Evolutionary conservation across 2,888 invertebrate species (phyloP), one percentile per base, ranked within the genome.

Genomic region (Leptodirus hochenwartii): DNA sequence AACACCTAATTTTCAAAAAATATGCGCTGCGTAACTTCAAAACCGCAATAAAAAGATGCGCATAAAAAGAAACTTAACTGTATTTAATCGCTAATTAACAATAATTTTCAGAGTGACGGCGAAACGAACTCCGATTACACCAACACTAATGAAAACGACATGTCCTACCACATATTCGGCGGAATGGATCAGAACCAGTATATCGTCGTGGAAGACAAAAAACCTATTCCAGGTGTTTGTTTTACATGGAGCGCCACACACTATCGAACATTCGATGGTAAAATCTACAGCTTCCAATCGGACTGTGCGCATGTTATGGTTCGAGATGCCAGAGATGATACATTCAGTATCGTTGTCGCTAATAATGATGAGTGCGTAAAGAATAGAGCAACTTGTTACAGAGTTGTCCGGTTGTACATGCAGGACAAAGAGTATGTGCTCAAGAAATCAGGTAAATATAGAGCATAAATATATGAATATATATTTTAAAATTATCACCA

Each of bases 201-300:
- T 26, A 17, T 5, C 12, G 9, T 28, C 6, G 37, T 51, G 8
- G 43, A 50, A 31, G 36, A 43, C 16, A 45, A 41, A 15, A 43
- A 43, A 5, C 73, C 76, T 0, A 64, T 64, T 41, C 65, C 73
- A 0, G 76, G 77, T 1, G 62, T 66, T 8, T 88, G 88, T 43
- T 66, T 76, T 31, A 69, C 74, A 2, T 88, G 87, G 87, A 72
- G 74, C 14, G 78, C 77, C 17, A 61, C 65, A 10, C 84, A 85
- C 53, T 75, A 75, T 43, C 79, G 82, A 51, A 84, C 85, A 0
- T 87, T 87, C 45, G 85, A 88, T 54, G 82, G 82, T 5, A 65
- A 68, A 42, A 65, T 84, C 26, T 75, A 68, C 45, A 81, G 78
- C 46, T 79, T 80, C 43, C 63, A 73, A 30, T 75, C 85, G 1